Evolutionary conservation across 37 sponge, comb jelly and placozoan species (phyloP).

Genomic region (Oscarella lobularis): DNA sequence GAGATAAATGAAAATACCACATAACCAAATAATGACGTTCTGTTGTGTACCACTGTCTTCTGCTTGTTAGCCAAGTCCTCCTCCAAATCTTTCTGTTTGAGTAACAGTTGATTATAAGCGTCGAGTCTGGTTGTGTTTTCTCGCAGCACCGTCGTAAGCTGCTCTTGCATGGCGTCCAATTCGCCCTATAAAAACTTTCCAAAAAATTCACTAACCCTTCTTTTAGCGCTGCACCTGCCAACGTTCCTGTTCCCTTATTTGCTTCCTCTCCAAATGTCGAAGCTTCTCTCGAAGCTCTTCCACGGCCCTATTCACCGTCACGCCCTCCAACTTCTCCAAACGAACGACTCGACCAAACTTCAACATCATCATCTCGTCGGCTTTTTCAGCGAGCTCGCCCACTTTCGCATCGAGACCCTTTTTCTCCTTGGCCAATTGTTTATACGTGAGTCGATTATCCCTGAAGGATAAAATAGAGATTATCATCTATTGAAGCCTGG

Average conservation of each 20-base stretch:
- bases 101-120: constrained; percentile 37
- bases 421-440: constrained; percentile 58
- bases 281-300: constrained; percentile 64
- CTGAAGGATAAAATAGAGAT: too few species aligned
- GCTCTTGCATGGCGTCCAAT: constrained; percentile 40
- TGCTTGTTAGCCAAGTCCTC: constrained; percentile 58
- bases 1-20: background rate
- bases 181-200: constrained; percentile 12
- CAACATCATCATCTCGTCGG: constrained; percentile 68
- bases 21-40: background rate
- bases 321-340: constrained; percentile 66
- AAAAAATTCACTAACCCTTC: too few species aligned
- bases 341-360: constrained; percentile 95
- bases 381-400: constrained; percentile 4
- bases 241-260: background rate
- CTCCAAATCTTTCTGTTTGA: constrained; percentile 42
- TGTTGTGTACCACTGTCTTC: constrained; percentile 24
- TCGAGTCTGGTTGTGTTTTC: constrained; percentile 70
- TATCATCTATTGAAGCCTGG: too few species aligned
- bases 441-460: constrained; percentile 5
- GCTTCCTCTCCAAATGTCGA: constrained; percentile 23
- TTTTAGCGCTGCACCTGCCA: background rate
- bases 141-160: constrained; percentile 27
- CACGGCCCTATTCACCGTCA: constrained; percentile 46
- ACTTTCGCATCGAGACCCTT: constrained; percentile 61